Evolutionary conservation across 2,797 vertebrate species (phyloP).

Genomic region (Fundulus diaphanus): DNA sequence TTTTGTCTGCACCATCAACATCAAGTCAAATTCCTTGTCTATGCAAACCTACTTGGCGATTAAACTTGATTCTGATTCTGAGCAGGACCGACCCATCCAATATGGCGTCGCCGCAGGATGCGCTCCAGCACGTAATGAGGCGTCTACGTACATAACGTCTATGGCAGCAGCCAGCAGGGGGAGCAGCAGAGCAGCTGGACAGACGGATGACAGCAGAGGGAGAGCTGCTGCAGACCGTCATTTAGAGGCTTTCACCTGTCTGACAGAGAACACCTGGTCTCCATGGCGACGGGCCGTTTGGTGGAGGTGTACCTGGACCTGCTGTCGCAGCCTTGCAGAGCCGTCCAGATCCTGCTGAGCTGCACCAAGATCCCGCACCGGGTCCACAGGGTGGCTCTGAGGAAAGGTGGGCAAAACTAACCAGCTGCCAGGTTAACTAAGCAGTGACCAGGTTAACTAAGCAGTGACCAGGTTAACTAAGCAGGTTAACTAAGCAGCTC

Average conservation of each 20-base stretch:
- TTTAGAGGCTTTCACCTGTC: background rate
- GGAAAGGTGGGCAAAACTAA: constrained; percentile 68
- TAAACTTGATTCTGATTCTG: no score
- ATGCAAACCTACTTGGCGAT: no score
- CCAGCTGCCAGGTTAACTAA: background rate
- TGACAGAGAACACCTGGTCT: background rate
- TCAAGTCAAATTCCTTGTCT: no score
- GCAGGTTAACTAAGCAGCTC: background rate
- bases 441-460: no score
- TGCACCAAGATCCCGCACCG: constrained; percentile 68
- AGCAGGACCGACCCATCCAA: no score
- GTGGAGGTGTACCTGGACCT: constrained; percentile 75
- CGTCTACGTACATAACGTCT: no score
- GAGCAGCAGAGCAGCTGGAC: background rate
- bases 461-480: no score
- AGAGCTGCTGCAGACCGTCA: background rate
- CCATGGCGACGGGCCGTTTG: constrained; percentile 38
- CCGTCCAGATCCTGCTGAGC: constrained; percentile 73
- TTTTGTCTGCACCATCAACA: no score
- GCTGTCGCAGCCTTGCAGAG: constrained; percentile 80
- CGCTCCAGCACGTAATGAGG: no score
- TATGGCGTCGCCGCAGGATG: no score
- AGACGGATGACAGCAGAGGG: background rate
- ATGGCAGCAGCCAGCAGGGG: background rate
- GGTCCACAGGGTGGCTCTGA: constrained; percentile 67